Evolutionary conservation across 2,888 invertebrate genomes (phyloP), one percentile per base, ranked within the genome.

Genomic region (Danaus chrysippus): DNA sequence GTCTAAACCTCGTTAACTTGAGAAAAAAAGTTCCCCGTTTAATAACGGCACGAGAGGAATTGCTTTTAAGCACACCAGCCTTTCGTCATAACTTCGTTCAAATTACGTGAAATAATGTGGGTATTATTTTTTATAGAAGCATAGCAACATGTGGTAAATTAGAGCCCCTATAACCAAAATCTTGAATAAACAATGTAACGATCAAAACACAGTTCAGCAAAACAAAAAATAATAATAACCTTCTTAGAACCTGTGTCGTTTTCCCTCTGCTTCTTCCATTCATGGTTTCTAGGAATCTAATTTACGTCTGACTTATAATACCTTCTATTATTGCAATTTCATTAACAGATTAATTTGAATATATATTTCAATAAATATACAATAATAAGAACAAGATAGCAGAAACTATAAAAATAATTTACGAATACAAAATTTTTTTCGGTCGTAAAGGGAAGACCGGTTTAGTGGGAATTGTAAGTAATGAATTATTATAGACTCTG

Each of bases 111-210:
- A 86, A 88, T 87, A 82, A 84, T 86, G 84, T 89, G 83, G 84
- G 83, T 86, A 86, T 84, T 81, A 84, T 83, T 87, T 87, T 89
- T 87, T 87, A 84, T 76, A 69, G 71, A 73, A 75, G 70, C 67
- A 78, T 78, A 82, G 76, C 81, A 80, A 81, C 90, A 90, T 88
- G 86, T 88, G 91, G 87, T 89, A 86, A 89, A 89, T 90, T 89
- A 80, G 82, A 80, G 83, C 78, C 82, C 81, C 84, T 83, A 82
- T 81, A 76, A 79, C 76, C 74, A 78, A 72, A 73, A 76, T 43
- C 75, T 73, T 79, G 86, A 86, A 87, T 84, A 89, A 88, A 87
- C 84, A 86, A 83, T 76, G 71, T 80, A 82, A 87, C 81, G 79
- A 85, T 79, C 23, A 76, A 76, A 77, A 78, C 76, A 76, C 80